Conservation (phyloP, 1,140 invertebrate genomes). For the Ceratina japonica region DNA sequence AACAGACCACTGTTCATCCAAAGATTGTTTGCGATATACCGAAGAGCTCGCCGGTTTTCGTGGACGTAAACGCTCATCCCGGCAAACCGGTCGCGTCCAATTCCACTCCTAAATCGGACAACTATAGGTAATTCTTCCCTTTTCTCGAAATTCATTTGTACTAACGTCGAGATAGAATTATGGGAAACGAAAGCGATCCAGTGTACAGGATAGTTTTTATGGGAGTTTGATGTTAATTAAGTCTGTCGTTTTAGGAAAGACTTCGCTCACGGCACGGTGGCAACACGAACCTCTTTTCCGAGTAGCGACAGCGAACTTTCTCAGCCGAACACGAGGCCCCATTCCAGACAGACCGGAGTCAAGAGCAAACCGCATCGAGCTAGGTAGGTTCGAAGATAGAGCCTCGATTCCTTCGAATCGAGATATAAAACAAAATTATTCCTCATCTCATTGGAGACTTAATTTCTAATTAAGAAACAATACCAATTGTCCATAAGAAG, state of each 20-base stretch:
- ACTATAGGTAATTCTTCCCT: conserved; percentile 64
- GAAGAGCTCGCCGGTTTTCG: conserved; percentile 77
- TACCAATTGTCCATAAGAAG: neutral
- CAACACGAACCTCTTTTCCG: conserved; percentile 72
- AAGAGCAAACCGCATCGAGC: conserved; percentile 69
- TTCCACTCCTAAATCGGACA: conserved; percentile 69
- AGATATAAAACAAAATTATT: neutral
- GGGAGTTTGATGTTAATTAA: no score
- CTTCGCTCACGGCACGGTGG: conserved; percentile 79
- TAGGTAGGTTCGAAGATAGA: conserved; percentile 60
- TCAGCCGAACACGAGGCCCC: conserved; percentile 76
- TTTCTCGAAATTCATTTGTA: no score
- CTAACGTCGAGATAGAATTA: no score
- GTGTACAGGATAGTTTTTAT: neutral
- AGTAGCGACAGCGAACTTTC: conserved; percentile 79
- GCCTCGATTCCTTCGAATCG: neutral
- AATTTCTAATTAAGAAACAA: neutral
- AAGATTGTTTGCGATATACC: conserved; percentile 80
- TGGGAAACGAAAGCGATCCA: no score
- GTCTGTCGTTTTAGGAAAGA: conserved; percentile 69
- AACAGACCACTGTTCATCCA: conserved; percentile 78
- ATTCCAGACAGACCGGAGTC: conserved; percentile 71
- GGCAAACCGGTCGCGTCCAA: conserved; percentile 60
- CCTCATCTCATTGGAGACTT: no score
- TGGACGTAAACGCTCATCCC: conserved; percentile 67